These are phyloP conservation scores for Cylloceria caligata DNA, from an alignment of 2,888 invertebrate species.

Conservation along the genomic window DNA sequence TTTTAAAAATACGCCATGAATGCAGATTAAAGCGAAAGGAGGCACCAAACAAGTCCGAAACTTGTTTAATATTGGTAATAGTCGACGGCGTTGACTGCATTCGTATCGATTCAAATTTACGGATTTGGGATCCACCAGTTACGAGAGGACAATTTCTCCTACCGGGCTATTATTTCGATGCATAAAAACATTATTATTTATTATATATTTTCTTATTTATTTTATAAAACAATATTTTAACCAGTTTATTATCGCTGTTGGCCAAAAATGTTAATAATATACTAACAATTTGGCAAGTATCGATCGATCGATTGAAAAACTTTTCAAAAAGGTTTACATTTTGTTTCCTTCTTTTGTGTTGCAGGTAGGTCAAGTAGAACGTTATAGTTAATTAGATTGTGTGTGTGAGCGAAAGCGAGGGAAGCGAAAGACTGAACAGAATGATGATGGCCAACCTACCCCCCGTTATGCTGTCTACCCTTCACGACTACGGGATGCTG, in stretches of 20 bases:
- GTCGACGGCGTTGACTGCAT: no score
- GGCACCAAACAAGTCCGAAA: neutral
- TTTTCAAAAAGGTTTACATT: slow-evolving; percentile 6
- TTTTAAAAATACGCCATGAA: neutral
- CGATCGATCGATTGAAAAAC: neutral
- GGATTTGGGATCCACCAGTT: no score
- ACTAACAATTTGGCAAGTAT: neutral
- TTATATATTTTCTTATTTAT: neutral
- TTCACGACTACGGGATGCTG: slow-evolving; percentile 84
- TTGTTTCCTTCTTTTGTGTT: slow-evolving; percentile 74
- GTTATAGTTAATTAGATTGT: slow-evolving; percentile 75
- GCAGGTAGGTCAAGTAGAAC: slow-evolving; percentile 82
- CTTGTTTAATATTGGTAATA: neutral
- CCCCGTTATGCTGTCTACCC: slow-evolving; percentile 83
- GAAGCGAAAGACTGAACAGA: slow-evolving; percentile 76
- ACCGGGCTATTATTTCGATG: neutral
- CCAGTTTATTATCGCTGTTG: neutral
- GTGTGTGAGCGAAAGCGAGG: slow-evolving; percentile 62
- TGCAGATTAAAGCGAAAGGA: neutral
- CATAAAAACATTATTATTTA: neutral
- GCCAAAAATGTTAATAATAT: neutral
- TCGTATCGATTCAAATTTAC: no score
- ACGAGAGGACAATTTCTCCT: neutral
- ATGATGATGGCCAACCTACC: slow-evolving; percentile 84
- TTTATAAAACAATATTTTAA: neutral